These are phyloP conservation scores for Thalassoma bifasciatum DNA, from an alignment of 2,113 vertebrate genomes.

Conservation along the genomic window DNA sequence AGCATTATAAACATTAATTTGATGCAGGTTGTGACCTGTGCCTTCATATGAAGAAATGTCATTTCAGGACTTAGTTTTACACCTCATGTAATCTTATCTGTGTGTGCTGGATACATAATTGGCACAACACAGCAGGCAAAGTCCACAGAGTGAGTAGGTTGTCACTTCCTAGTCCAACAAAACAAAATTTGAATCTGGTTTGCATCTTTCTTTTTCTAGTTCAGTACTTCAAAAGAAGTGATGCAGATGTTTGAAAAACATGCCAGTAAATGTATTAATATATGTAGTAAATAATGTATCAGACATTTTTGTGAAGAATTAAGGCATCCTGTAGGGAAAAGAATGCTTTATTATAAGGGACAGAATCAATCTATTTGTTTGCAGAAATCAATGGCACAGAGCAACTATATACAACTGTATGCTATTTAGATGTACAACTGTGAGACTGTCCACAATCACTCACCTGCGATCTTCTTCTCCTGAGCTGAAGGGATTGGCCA, in stretches of 20 bases:
- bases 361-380: neutral
- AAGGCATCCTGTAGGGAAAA: neutral
- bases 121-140: slow-evolving; percentile 54
- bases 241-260: too few relatives aligned
- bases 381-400: neutral
- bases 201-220: neutral
- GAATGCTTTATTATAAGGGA: neutral
- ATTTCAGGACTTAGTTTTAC: slow-evolving; percentile 3
- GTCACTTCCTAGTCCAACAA: slow-evolving; percentile 3
- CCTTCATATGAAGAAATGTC: neutral
- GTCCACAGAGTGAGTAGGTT: slow-evolving; percentile 49
- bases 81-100: slow-evolving; percentile 54
- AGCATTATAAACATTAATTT: neutral
- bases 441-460: slow-evolving; percentile 8
- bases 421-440: neutral
- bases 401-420: neutral
- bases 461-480: slow-evolving; percentile 77
- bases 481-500: slow-evolving; percentile 77
- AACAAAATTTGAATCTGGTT: neutral
- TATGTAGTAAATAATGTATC: neutral
- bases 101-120: slow-evolving; percentile 26
- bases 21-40: neutral
- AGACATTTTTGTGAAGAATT: neutral
- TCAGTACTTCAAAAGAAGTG: neutral
- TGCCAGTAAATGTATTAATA: neutral